Evolutionary conservation across 37 sponge, comb jelly and placozoan species (phyloP).

Genomic region (Halisarca cf. caerulea): DNA sequence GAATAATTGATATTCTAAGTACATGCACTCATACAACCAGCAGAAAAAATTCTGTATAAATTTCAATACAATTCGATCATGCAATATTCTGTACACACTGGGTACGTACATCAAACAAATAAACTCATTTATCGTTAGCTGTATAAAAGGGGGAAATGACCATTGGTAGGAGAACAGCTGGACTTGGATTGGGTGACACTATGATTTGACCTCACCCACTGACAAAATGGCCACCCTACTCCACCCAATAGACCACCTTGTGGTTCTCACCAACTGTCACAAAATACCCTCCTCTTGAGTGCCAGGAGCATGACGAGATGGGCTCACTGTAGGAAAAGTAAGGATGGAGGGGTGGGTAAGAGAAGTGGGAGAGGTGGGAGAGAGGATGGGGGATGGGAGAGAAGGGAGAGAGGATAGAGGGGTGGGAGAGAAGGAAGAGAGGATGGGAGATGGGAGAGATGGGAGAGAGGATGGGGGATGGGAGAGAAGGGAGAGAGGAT

Average conservation of each 20-base stretch:
- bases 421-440: not conserved
- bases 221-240: too few species aligned
- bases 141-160: too few species aligned
- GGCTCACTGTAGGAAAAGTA: not conserved
- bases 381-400: not conserved
- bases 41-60: too few species aligned
- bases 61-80: too few species aligned
- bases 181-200: too few species aligned
- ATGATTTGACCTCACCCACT: too few species aligned
- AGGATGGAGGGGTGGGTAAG: not conserved
- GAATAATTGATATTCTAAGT: too few species aligned
- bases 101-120: too few species aligned
- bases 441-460: not conserved
- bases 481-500: not conserved
- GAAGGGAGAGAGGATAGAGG: not conserved
- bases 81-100: too few species aligned
- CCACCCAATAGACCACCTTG: slow-evolving; percentile 2
- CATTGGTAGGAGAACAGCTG: too few species aligned
- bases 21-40: too few species aligned
- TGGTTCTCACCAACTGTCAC: not conserved
- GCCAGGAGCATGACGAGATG: not conserved
- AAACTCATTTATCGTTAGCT: too few species aligned
- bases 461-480: not conserved
- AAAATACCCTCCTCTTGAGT: slow-evolving; percentile 15
- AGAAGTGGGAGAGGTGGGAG: not conserved